A percentile compares a stretch with the other conserved stretches of the same genome.
phyloP scores from a whole-genome alignment of 2,888 invertebrate species.

The Cephus pulcher region DNA sequence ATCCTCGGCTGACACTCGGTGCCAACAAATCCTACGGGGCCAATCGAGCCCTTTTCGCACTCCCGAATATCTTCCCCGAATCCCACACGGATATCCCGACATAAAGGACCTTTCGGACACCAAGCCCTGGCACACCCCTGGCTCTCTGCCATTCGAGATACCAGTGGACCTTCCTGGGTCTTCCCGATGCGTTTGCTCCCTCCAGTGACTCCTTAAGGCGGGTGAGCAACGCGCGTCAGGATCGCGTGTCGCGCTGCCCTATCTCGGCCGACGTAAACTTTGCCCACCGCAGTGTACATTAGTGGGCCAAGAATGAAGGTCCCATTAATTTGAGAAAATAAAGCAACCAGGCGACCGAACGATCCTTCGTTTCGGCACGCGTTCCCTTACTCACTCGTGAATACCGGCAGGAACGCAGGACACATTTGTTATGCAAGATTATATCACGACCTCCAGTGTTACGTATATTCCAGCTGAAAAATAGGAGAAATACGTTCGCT shows the following conservation, averaged over 20 bases:
- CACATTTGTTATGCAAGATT: constrained; percentile 41
- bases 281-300: not conserved
- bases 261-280: not conserved
- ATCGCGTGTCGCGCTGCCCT: not conserved
- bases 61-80: not conserved
- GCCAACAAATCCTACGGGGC: not conserved
- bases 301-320: not conserved
- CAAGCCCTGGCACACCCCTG: not conserved
- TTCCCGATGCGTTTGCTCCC: not conserved
- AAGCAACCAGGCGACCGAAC: not conserved
- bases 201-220: not conserved
- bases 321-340: not conserved
- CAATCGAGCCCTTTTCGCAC: not conserved
- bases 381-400: not conserved
- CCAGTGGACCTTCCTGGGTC: not conserved
- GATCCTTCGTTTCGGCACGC: not conserved
- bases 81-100: not conserved
- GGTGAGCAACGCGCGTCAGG: not conserved
- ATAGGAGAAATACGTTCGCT: constrained; percentile 30
- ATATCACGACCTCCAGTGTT: constrained; percentile 26
- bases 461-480: constrained; percentile 40
- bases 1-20: not conserved
- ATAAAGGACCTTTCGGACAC: not conserved
- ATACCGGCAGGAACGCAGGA: not conserved
- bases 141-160: not conserved